Conservation (phyloP, 2,113 vertebrate genomes). For the Clarias gariepinus region DNA sequence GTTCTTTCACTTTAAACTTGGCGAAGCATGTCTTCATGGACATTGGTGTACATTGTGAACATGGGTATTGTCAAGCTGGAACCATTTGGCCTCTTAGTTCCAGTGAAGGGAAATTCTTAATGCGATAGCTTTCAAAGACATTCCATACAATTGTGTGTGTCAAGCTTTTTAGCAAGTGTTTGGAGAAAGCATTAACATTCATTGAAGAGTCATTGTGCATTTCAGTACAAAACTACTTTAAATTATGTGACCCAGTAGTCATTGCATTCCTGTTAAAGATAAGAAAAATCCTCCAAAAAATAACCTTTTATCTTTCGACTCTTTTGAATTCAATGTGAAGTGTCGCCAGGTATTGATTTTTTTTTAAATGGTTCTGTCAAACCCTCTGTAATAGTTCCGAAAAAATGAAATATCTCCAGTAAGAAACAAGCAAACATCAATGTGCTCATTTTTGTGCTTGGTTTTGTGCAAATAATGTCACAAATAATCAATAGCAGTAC, state of each 20-base stretch:
- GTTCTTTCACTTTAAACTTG: neutral
- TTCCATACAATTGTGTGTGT: neutral
- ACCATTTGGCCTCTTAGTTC: neutral
- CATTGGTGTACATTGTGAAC: neutral
- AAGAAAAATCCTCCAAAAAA: neutral
- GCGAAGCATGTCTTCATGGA: neutral
- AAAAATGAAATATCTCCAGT: slow-evolving; percentile 10
- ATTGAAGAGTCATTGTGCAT: neutral
- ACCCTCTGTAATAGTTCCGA: neutral
- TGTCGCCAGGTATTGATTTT: neutral
- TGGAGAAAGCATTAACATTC: too few relatives aligned
- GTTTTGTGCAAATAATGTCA: neutral
- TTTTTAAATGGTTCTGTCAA: slow-evolving; percentile 17
- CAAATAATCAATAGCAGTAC: slow-evolving; percentile 7
- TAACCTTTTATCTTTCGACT: neutral
- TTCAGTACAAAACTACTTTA: neutral
- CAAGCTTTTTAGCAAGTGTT: neutral
- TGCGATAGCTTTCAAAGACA: too few relatives aligned
- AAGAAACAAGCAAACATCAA: slow-evolving; percentile 11
- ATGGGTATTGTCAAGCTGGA: neutral
- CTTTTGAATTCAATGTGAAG: neutral
- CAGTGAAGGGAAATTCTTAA: neutral
- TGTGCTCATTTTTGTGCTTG: neutral
- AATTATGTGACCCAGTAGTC: neutral
- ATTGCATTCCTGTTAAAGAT: neutral